phyloP scores from a whole-genome alignment of 2,888 invertebrate genomes.

The Coelogynopora nodosa region DNA sequence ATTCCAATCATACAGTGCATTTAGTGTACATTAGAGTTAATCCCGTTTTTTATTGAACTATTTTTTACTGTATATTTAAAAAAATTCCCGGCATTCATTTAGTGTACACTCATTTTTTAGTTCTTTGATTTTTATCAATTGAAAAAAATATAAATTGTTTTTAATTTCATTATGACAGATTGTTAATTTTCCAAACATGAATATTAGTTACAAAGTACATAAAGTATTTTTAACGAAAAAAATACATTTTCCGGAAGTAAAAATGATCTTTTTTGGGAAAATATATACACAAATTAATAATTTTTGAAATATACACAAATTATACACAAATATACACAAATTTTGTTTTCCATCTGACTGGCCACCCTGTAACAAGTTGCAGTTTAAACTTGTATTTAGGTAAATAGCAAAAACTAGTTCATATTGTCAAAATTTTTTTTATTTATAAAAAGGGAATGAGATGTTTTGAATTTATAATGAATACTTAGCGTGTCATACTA shows the following conservation, averaged over 20 bases:
- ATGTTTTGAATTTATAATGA: no score
- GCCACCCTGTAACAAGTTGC: no score
- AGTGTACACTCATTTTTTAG: neutral
- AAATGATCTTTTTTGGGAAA: neutral
- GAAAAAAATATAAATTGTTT: neutral
- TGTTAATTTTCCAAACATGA: neutral
- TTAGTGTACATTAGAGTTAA: neutral
- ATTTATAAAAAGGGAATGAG: no score
- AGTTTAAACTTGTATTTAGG: no score
- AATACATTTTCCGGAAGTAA: neutral
- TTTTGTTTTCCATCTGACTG: neutral
- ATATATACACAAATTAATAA: neutral
- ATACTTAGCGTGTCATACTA: no score
- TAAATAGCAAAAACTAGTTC: no score
- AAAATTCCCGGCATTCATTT: no score
- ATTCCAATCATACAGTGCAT: neutral
- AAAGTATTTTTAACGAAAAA: neutral
- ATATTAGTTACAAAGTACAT: neutral
- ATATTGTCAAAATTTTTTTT: no score
- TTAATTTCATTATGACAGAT: neutral
- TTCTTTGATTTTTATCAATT: neutral
- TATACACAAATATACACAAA: neutral
- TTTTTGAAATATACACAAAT: neutral
- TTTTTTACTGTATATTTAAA: no score
- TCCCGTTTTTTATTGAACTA: neutral